Percentiles rank a stretch among this genome's conserved stretches.
Evolutionary conservation across 1,140 invertebrate species (phyloP).

Genomic region (Apis mellifera): DNA sequence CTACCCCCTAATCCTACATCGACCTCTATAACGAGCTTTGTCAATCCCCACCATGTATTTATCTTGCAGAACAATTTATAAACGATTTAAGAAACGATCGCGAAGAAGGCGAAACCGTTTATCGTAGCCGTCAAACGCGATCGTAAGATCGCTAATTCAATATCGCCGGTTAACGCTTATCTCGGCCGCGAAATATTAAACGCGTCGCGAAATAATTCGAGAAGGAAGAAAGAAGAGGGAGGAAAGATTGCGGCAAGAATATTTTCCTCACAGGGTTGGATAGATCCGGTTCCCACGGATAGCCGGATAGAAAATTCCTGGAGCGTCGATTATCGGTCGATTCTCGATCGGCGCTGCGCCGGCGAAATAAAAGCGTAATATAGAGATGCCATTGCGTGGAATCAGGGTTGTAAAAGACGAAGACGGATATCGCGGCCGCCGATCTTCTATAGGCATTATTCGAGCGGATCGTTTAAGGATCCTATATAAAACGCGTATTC

Average conservation of each 20-base stretch:
- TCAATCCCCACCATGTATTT: no score
- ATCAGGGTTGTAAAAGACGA: slow-evolving; percentile 50
- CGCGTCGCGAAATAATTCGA: background rate
- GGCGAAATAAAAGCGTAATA: slow-evolving; percentile 37
- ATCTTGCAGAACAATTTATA: slow-evolving; percentile 7
- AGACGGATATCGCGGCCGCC: slow-evolving; percentile 59
- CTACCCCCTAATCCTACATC: background rate
- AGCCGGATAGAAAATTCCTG: slow-evolving; percentile 10
- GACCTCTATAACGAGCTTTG: background rate
- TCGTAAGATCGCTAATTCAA: slow-evolving; percentile 1
- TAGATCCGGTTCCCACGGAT: slow-evolving; percentile 14
- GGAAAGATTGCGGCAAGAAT: background rate
- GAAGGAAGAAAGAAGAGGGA: background rate
- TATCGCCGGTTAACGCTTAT: background rate
- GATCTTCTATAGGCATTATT: slow-evolving; percentile 60
- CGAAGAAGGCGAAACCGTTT: background rate
- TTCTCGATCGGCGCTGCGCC: slow-evolving; percentile 8
- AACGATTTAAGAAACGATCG: background rate
- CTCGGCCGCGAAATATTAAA: background rate
- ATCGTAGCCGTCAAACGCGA: background rate
- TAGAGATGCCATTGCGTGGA: slow-evolving; percentile 44
- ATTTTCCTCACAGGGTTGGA: slow-evolving; percentile 2
- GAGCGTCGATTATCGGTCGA: slow-evolving; percentile 36
- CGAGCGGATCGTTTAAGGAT: slow-evolving; percentile 66
- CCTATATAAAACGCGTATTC: slow-evolving; percentile 73